Percentiles rank a stretch among this genome's conserved stretches.
Conservation (phyloP, 2,113 vertebrate species). For the Grammomys dolichurus region DNA sequence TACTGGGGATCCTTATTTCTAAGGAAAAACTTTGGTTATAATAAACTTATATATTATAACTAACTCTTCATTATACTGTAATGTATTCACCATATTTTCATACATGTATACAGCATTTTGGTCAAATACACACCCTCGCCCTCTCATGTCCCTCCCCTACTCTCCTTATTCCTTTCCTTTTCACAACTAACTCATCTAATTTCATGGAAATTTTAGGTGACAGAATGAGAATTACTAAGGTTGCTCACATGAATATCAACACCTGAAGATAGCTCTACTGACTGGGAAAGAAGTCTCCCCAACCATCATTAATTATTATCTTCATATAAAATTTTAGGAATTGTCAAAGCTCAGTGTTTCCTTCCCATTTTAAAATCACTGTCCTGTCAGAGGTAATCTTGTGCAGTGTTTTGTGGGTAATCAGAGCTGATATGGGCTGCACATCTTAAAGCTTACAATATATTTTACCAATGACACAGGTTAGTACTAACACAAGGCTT, state of each 20-base stretch:
- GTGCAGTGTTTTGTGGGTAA: neutral
- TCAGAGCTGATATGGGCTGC: neutral
- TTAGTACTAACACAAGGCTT: neutral
- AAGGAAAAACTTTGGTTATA: neutral
- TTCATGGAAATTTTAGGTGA: neutral
- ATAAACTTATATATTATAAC: neutral
- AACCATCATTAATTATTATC: neutral
- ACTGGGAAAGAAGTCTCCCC: neutral
- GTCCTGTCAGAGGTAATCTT: neutral
- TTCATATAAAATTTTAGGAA: neutral
- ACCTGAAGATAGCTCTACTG: too few relatives aligned
- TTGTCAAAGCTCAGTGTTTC: neutral
- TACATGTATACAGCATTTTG: neutral
- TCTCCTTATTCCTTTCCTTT: neutral
- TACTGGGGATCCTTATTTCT: too few relatives aligned
- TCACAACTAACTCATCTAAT: neutral
- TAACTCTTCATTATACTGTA: neutral
- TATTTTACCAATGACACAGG: too few relatives aligned
- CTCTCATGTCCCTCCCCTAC: too few relatives aligned
- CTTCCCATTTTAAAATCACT: neutral
- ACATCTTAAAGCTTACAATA: neutral
- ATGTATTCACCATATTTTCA: too few relatives aligned
- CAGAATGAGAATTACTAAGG: neutral
- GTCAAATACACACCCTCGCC: neutral
- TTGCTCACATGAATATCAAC: neutral